phyloP scores from a whole-genome alignment of 2,888 invertebrate species.

The Xylocampa areola region DNA sequence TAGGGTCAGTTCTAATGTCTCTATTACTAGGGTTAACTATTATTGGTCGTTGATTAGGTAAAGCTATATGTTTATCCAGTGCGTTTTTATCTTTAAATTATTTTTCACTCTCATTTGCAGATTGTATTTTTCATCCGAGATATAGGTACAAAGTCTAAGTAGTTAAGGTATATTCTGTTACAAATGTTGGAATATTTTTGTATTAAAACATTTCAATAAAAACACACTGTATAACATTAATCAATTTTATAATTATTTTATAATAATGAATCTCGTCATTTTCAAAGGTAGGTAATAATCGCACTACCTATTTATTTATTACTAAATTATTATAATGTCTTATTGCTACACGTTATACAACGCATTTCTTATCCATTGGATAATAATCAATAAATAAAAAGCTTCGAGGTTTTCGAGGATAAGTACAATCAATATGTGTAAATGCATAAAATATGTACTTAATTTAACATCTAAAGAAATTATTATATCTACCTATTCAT shows the following conservation, averaged over 20 bases:
- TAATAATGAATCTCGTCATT: constrained; percentile 33
- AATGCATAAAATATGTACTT: constrained; percentile 45
- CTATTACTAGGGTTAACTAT: constrained; percentile 55
- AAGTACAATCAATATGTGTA: constrained; percentile 36
- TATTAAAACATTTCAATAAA: constrained; percentile 27
- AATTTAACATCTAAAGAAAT: constrained; percentile 21
- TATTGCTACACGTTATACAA: constrained; percentile 23
- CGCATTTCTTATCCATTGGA: constrained; percentile 20
- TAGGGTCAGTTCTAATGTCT: constrained; percentile 54
- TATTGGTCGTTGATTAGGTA: constrained; percentile 64
- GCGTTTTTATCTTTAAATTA: constrained; percentile 39
- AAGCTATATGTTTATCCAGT: constrained; percentile 55
- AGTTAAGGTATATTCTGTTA: too few relatives aligned
- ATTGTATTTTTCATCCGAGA: too few relatives aligned
- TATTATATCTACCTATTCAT: constrained; percentile 28
- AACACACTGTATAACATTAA: constrained; percentile 53
- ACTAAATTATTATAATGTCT: constrained; percentile 18
- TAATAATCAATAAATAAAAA: constrained; percentile 39
- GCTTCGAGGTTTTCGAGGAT: constrained; percentile 38
- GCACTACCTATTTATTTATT: constrained; percentile 31
- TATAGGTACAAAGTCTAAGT: too few relatives aligned
- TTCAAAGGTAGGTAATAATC: constrained; percentile 22
- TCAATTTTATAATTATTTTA: constrained; percentile 29
- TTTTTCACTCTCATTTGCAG: too few relatives aligned
- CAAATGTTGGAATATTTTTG: too few relatives aligned